Conservation (phyloP, 2,113 vertebrate species). For the Onychorhynchus coronatus region DNA sequence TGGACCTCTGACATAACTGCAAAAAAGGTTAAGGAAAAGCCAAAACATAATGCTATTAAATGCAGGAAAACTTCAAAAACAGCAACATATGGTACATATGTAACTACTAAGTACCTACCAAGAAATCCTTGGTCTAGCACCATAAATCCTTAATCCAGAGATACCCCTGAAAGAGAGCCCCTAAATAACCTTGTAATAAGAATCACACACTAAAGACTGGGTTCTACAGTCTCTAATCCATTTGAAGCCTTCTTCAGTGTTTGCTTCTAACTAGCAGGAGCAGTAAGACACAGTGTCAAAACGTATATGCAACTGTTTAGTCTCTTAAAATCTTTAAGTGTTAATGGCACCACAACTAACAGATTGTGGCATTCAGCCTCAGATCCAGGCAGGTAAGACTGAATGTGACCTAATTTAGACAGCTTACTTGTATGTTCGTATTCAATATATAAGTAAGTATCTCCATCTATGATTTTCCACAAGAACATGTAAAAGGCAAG, state of each 20-base stretch:
- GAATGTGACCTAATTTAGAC: not conserved
- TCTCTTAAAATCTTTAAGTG: not conserved
- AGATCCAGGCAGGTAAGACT: not conserved
- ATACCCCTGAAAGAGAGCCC: not conserved
- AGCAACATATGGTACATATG: conserved; percentile 22
- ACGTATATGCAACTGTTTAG: not conserved
- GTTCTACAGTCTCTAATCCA: not conserved
- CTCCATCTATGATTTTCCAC: not conserved
- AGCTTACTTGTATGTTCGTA: not conserved
- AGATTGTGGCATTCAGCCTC: not conserved
- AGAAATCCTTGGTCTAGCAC: conserved; percentile 11
- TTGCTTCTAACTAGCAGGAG: not conserved
- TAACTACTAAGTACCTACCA: not conserved
- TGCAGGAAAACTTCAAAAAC: conserved; percentile 26
- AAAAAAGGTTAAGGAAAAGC: not conserved
- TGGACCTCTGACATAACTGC: not conserved
- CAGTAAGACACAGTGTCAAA: not conserved
- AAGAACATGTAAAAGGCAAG: not conserved
- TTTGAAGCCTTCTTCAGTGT: not conserved
- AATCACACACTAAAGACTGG: not conserved
- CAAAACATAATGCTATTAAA: not conserved
- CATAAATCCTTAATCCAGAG: conserved; percentile 48
- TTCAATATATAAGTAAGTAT: not conserved
- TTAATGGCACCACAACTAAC: not conserved
- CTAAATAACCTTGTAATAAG: conserved; percentile 31